Evolutionary conservation across 2,888 invertebrate species (phyloP).

Genomic region (Melitaea athalia): DNA sequence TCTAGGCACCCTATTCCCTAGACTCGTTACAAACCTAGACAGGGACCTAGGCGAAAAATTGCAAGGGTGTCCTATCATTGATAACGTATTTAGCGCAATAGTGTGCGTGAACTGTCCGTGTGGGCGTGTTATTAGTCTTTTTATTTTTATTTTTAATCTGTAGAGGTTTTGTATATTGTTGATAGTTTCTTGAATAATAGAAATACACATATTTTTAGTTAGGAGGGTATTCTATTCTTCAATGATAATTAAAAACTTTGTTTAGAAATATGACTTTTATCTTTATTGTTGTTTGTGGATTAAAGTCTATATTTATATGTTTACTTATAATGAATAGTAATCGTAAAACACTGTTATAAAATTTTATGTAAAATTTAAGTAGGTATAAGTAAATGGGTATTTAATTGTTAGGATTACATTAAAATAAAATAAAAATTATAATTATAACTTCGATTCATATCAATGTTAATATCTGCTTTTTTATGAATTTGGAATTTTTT

Average conservation of each 20-base stretch:
- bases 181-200: constrained; percentile 2
- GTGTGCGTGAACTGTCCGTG: constrained; percentile 28
- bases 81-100: constrained; percentile 45
- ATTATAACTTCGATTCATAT: too few relatives aligned
- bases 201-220: too few relatives aligned
- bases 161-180: background rate
- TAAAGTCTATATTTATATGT: too few relatives aligned
- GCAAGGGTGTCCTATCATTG: constrained; percentile 65
- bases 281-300: too few relatives aligned
- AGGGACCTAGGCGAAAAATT: constrained; percentile 76
- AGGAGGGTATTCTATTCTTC: constrained; percentile 6
- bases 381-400: too few relatives aligned
- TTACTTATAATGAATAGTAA: too few relatives aligned
- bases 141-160: constrained; percentile 23
- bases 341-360: too few relatives aligned
- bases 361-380: too few relatives aligned
- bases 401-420: too few relatives aligned
- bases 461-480: too few relatives aligned
- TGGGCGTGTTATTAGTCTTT: constrained; percentile 27
- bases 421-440: too few relatives aligned
- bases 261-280: background rate
- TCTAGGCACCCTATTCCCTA: constrained; percentile 79
- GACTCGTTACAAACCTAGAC: constrained; percentile 69
- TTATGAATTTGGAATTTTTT: too few relatives aligned
- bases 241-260: background rate